Base-by-base conservation (phyloP, 23 tunicate species). In the Phallusia fumigata region DNA sequence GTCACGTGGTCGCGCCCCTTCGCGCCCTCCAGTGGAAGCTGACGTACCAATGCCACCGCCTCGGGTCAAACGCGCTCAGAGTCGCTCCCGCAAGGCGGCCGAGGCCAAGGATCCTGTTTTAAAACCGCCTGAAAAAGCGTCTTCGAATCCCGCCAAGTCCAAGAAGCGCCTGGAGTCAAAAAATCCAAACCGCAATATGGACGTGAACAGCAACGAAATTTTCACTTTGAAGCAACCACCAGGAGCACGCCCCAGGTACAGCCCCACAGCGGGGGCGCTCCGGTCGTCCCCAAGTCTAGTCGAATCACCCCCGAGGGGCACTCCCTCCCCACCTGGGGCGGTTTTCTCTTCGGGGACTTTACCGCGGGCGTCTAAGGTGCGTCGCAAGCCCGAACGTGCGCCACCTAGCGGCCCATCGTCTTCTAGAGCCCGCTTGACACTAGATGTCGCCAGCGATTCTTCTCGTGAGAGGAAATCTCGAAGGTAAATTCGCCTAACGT, bases 21-120 rank as follows among this genome's bases (percentile, higher is more conserved):
- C 78, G 22, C 44, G 78, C 12, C 11, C 5, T 33, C 78, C 6
- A 33, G 47, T 5, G 10, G 47, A 74, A 24, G 53, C 12, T 36
- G 53, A 78, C 30, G 15, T 19, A 11, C 81, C 81, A 18, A 40
- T 6, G 58, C 58, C 81, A 22, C 81, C 81, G 2, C 81, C 81
- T 6, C 53, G 81, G 3, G 33, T 45, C 13, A 78, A 78, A 45
- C 53, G 58, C 30, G 53, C 58, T 21, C 35, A 35, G 30, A 78
- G 58, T 78, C 81, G 53, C 28, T 78, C 81, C 1, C 81, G 58
- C 11, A 30, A 78, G 19, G 58, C 81, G 33, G 58, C 58, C 11
- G 81, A 40, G 19, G 53, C 44, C 22, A 33, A 33, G 3, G 31
- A 74, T 33, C 15, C 81, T 19, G 58, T 65, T 2, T 2, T 65